These are phyloP conservation scores for Zoanthus solanderi DNA, from an alignment of 92 coral and sea anemone genomes.

Conservation along the genomic window DNA sequence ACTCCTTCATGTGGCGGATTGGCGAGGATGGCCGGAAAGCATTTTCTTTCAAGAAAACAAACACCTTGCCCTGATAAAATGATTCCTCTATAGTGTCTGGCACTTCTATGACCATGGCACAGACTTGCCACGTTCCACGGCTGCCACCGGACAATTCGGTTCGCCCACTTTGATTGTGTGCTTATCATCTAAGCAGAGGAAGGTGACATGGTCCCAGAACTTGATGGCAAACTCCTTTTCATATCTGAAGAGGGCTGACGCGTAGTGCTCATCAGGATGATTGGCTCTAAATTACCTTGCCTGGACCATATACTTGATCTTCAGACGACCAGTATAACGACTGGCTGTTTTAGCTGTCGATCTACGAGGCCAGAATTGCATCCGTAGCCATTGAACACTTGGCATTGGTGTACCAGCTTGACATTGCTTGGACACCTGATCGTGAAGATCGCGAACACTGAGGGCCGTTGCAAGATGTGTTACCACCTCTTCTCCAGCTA, in stretches of 20 bases:
- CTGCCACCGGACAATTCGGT: conserved; percentile 43
- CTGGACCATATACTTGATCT: conserved; percentile 29
- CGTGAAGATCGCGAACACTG: conserved; percentile 61
- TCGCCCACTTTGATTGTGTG: conserved; percentile 52
- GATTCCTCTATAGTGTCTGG: conserved; percentile 21
- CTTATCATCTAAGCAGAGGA: conserved; percentile 39
- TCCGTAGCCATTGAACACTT: conserved; percentile 59
- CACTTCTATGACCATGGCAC: conserved; percentile 28
- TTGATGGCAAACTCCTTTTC: conserved; percentile 22
- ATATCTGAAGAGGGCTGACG: conserved; percentile 42
- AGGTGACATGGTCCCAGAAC: conserved; percentile 37
- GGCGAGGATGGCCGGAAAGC: conserved; percentile 49
- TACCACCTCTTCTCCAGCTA: conserved; percentile 34
- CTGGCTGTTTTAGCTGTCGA: conserved; percentile 60
- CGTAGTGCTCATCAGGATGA: conserved; percentile 51
- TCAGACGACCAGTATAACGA: conserved; percentile 42
- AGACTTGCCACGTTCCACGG: conserved; percentile 42
- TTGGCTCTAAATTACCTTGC: conserved; percentile 3
- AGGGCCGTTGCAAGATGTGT: conserved; percentile 62
- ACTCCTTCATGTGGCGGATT: conserved; percentile 42
- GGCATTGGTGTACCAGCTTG: conserved; percentile 63
- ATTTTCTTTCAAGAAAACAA: conserved; percentile 42
- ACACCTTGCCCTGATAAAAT: conserved; percentile 46
- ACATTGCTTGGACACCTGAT: conserved; percentile 46
- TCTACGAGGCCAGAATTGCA: conserved; percentile 70